A percentile compares a stretch with the other conserved stretches of the same genome.
Conservation (phyloP, 2,888 invertebrate species). For the Caenorhabditis sp. region DNA sequence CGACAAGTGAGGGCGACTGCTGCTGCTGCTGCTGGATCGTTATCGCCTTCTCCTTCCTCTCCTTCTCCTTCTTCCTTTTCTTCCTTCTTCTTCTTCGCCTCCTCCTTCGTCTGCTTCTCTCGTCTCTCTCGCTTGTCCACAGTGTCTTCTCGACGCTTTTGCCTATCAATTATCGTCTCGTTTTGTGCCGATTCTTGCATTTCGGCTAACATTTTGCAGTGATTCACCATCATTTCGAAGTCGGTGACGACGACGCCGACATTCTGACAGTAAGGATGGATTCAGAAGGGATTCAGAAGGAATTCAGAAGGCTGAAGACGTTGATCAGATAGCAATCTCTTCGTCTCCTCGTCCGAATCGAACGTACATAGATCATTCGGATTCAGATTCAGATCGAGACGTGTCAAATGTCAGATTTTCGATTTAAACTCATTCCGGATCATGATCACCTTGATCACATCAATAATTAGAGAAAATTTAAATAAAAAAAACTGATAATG, state of each 20-base stretch:
- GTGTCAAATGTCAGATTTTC: no score
- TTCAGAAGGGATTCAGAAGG: constrained; percentile 12
- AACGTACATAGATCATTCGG: background rate
- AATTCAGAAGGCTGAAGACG: constrained; percentile 1
- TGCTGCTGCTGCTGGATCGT: constrained; percentile 25
- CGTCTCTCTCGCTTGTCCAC: background rate
- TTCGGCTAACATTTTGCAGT: constrained; percentile 51
- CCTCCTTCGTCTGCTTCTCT: constrained; percentile 39
- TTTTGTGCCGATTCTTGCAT: constrained; percentile 40
- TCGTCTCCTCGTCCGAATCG: no score
- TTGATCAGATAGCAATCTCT: background rate
- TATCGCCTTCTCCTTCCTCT: constrained; percentile 34
- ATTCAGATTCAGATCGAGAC: background rate
- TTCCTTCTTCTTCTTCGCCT: no score
- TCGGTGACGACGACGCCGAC: no score
- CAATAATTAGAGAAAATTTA: no score
- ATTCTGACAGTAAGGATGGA: no score
- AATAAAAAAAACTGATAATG: no score
- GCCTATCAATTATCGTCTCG: constrained; percentile 51
- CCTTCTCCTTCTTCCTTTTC: no score
- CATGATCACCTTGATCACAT: no score
- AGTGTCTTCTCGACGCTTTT: constrained; percentile 20
- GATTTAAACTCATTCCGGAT: no score
- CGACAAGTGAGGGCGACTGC: constrained; percentile 30
- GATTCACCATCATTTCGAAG: constrained; percentile 49